Base-by-base conservation (phyloP, 2,113 vertebrate species). In the Dasypus novemcinctus region DNA sequence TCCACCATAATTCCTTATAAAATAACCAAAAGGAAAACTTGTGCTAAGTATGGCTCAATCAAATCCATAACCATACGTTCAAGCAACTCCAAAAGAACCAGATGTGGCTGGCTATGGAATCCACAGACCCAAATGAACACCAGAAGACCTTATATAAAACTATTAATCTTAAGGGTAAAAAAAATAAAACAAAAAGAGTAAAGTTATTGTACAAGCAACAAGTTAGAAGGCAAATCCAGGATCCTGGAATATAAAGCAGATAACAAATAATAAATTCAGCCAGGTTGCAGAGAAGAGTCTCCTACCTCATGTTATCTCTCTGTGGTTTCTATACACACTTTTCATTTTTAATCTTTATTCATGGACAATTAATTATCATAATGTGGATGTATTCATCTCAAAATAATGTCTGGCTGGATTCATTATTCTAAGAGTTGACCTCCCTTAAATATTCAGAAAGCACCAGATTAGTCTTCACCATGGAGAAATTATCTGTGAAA, bases 1-100 rank as follows among this genome's bases (percentile, higher is more conserved):
- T 84, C 74, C 64, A 95, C 18, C 27, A 61, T 75, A 88, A 97
- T 72, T 88, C 94, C 91, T 95, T 72, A 94, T 88, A 95, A 96
- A 96, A 96, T 74, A 93, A 85, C 66, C 76, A 75, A 61, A 90
- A 96, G 76, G 87, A 93, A 96, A 94, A 59, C 69, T 59, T 61
- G 64, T 41, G 59, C 76, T 87, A 76, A 86, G 79, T 78, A 95
- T 63, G 31, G 57, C 71, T 91, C 96, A 90, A 78, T 92, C 81
- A 95, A 91, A 97, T 86, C 71, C 69, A 66, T 86, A 93, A 94
- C 27, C 52, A 66, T 75, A 64, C 90, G 87, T 95, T 95, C 72
- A 59, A 78, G 75, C 27, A 95, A 95, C 82, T 96, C 71, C 96
- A 92, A 94, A 93, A 93, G 38, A 95, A 90, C 46, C 97, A 95